These are phyloP conservation scores for Ephialtes manifestator DNA, from an alignment of 2,888 invertebrate genomes.

Conservation along the genomic window DNA sequence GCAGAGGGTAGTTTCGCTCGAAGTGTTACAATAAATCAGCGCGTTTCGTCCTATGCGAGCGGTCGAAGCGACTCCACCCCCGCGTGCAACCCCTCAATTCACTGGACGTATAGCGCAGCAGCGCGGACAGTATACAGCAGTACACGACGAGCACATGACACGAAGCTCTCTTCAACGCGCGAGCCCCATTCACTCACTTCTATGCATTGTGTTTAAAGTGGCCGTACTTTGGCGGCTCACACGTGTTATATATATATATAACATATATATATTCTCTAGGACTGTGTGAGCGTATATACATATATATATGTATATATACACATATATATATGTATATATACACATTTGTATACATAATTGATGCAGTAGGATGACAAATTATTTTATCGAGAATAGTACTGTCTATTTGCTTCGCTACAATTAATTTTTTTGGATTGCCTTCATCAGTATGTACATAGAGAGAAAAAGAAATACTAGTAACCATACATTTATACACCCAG, in stretches of 20 bases:
- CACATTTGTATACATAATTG: not conserved
- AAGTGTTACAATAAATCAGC: slow-evolving; percentile 83
- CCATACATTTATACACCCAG: no score
- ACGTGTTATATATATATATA: slow-evolving; percentile 30
- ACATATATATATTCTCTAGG: not conserved
- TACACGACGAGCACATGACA: slow-evolving; percentile 68
- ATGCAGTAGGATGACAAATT: not conserved
- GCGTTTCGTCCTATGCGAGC: slow-evolving; percentile 59
- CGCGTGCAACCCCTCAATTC: slow-evolving; percentile 69
- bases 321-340: not conserved
- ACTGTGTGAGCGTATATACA: no score
- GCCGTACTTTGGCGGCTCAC: slow-evolving; percentile 62
- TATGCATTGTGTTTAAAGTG: slow-evolving; percentile 76
- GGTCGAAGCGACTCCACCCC: slow-evolving; percentile 76
- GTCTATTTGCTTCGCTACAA: not conserved
- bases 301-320: slow-evolving; percentile 5
- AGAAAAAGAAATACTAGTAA: no score
- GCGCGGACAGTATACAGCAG: slow-evolving; percentile 28
- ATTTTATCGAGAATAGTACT: slow-evolving; percentile 18
- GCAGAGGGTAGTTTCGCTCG: slow-evolving; percentile 75
- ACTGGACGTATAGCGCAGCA: slow-evolving; percentile 34
- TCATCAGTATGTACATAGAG: not conserved
- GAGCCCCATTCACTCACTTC: slow-evolving; percentile 64
- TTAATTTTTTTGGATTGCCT: not conserved
- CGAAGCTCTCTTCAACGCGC: slow-evolving; percentile 69